Percentiles rank a stretch among this genome's conserved stretches.
phyloP scores from a whole-genome alignment of 2,113 vertebrate genomes.

The Oreochromis tanganicae region DNA sequence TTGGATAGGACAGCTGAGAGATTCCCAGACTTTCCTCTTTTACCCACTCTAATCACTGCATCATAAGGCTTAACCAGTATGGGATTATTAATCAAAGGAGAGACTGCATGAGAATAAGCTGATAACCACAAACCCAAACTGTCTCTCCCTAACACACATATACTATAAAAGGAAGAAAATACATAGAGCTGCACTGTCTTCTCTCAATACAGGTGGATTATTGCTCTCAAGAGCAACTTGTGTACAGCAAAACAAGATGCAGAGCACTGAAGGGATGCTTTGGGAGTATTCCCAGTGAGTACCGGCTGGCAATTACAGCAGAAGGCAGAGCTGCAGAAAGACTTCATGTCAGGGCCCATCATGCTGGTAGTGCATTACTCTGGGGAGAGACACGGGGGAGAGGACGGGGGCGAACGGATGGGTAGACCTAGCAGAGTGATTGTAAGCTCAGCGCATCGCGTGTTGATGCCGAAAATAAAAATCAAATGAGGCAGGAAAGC shows the following conservation, averaged over 20 bases:
- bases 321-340: constrained; percentile 6
- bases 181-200: neutral
- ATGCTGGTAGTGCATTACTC: neutral
- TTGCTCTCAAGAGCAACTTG: constrained; percentile 10
- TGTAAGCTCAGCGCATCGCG: neutral
- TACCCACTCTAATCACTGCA: neutral
- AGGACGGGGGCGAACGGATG: neutral
- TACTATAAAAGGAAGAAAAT: neutral
- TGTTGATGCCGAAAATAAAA: neutral
- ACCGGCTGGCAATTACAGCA: constrained; percentile 43
- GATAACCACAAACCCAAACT: neutral
- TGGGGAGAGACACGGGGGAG: neutral
- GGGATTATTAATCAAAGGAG: constrained; percentile 1
- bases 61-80: neutral
- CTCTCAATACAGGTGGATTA: constrained; percentile 9
- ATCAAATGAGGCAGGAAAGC: constrained; percentile 5
- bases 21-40: neutral
- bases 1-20: constrained; percentile 13
- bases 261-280: constrained; percentile 2
- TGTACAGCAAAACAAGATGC: constrained; percentile 14
- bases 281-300: constrained; percentile 30
- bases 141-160: neutral
- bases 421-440: neutral
- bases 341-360: constrained; percentile 5
- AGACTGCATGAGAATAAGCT: neutral